These are phyloP conservation scores for Orthonevra nobilis DNA, from an alignment of 2,888 invertebrate genomes.

Conservation along the genomic window DNA sequence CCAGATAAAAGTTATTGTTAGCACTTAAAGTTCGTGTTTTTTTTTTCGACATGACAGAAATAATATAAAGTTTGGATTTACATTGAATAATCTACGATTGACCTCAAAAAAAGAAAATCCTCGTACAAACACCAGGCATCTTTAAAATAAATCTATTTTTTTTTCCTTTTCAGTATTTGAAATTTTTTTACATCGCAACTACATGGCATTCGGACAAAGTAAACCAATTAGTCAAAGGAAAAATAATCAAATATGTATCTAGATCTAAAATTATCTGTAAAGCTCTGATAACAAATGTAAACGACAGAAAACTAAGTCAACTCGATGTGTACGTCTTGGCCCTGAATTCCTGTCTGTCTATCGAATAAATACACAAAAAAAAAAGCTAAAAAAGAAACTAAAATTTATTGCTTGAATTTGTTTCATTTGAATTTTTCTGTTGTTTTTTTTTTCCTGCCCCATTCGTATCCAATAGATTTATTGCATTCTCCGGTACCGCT, in stretches of 20 bases:
- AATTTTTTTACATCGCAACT: slow-evolving; percentile 10
- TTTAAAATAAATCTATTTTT: slow-evolving; percentile 14
- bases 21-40: too few species aligned
- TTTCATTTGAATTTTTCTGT: background rate
- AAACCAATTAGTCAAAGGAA: slow-evolving; percentile 7
- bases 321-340: slow-evolving; percentile 28
- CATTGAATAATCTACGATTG: too few species aligned
- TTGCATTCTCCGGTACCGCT: slow-evolving; percentile 3
- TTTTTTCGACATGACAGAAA: too few species aligned
- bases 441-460: background rate
- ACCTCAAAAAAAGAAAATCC: too few species aligned
- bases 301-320: slow-evolving; percentile 40
- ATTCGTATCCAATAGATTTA: slow-evolving; percentile 48
- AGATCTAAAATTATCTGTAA: slow-evolving; percentile 25
- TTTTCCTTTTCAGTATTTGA: too few species aligned
- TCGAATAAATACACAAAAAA: background rate
- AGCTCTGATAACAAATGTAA: slow-evolving; percentile 48
- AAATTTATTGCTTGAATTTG: slow-evolving; percentile 50
- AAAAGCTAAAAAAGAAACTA: slow-evolving; percentile 35
- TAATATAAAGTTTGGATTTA: too few species aligned
- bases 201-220: slow-evolving; percentile 12
- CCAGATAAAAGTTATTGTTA: too few species aligned
- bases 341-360: slow-evolving; percentile 12
- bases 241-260: background rate
- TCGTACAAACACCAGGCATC: background rate